These are phyloP conservation scores for Odontophorus gujanensis DNA, from an alignment of 2,113 vertebrate genomes.

Conservation along the genomic window DNA sequence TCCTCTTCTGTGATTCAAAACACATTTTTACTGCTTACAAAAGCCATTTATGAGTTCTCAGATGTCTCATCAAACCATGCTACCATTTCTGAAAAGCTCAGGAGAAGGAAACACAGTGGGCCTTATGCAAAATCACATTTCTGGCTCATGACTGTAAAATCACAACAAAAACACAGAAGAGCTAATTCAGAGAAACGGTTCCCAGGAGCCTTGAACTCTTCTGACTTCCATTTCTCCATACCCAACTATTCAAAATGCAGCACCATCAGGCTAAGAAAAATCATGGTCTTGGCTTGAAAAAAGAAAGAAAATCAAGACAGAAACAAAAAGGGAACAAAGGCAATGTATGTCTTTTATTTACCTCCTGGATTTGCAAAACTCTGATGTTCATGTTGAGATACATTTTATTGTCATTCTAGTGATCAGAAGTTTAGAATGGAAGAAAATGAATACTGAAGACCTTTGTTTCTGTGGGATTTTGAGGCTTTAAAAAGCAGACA, in stretches of 20 bases:
- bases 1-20: background rate
- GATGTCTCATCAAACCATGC: background rate
- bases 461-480: background rate
- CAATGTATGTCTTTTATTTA: background rate
- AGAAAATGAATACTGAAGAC: background rate
- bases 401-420: background rate
- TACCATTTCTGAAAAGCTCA: background rate
- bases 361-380: background rate
- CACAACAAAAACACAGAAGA: background rate
- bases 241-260: background rate
- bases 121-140: background rate
- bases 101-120: background rate
- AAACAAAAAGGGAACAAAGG: background rate
- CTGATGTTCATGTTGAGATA: background rate
- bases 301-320: background rate
- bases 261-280: background rate
- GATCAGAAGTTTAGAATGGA: background rate
- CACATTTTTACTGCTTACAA: background rate
- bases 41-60: background rate
- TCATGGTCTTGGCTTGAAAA: background rate
- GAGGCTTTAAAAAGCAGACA: background rate
- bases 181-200: background rate
- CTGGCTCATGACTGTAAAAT: background rate
- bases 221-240: background rate
- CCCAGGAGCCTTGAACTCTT: background rate